Evolutionary conservation across 2,888 invertebrate species (phyloP).

Genomic region (Malthinus flaveolus): DNA sequence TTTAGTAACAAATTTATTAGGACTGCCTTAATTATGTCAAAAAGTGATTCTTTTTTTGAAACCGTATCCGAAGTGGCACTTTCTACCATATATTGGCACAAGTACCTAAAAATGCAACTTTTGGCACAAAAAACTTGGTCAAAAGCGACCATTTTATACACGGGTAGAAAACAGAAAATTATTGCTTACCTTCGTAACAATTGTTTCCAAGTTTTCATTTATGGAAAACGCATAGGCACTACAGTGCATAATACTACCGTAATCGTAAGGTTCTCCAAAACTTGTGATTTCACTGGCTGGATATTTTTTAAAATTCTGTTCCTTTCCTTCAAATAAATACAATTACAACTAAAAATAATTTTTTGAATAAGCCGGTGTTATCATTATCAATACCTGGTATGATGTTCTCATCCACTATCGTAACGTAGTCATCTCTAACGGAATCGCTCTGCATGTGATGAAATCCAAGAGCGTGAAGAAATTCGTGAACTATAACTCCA

Average conservation of each 20-base stretch:
- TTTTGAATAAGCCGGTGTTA: not conserved
- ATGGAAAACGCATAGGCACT: not conserved
- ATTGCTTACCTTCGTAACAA: not conserved
- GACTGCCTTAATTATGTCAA: too few relatives aligned
- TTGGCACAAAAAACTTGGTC: too few relatives aligned
- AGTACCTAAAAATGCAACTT: too few relatives aligned
- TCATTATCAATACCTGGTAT: too few relatives aligned
- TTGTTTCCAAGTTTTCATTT: not conserved
- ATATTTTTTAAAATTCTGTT: not conserved
- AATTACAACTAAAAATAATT: too few relatives aligned
- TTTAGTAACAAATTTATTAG: too few relatives aligned
- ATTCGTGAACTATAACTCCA: not conserved
- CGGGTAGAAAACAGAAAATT: too few relatives aligned
- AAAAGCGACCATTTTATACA: too few relatives aligned
- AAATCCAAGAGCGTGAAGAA: conserved; percentile 1
- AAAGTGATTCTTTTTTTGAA: too few relatives aligned
- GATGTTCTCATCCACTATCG: not conserved
- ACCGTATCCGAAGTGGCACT: too few relatives aligned
- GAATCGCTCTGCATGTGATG: not conserved
- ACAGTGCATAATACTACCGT: not conserved
- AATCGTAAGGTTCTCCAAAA: not conserved
- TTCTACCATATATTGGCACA: too few relatives aligned
- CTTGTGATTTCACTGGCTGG: not conserved
- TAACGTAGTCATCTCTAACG: not conserved
- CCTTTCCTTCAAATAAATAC: not conserved